A percentile compares a stretch with the other conserved stretches of the same genome.
Conservation (phyloP, 2,113 vertebrate species). For the Carollia perspicillata region DNA sequence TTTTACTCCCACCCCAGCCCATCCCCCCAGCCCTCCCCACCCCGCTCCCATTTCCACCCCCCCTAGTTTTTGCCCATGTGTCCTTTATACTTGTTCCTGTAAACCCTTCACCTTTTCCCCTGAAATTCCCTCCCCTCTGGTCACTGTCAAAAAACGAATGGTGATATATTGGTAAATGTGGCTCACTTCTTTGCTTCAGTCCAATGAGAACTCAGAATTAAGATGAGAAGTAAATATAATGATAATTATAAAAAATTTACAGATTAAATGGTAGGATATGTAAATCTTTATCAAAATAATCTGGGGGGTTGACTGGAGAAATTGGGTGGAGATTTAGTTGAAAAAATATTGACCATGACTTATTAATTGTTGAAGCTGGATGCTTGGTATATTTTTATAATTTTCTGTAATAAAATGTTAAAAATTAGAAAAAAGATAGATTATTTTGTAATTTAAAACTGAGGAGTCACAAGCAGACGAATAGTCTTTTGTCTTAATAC, state of each 20-base stretch:
- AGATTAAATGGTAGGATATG: not conserved
- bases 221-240: not conserved
- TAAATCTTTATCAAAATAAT: not conserved
- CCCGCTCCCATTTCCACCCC: too few species aligned
- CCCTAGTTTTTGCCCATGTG: too few species aligned
- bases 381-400: not conserved
- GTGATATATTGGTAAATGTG: not conserved
- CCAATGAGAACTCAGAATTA: not conserved
- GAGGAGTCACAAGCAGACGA: not conserved
- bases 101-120: too few species aligned
- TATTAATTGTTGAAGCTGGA: not conserved
- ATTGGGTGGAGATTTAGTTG: not conserved
- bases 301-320: not conserved
- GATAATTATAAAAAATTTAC: not conserved
- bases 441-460: slow-evolving; percentile 55
- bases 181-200: not conserved
- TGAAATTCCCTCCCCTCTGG: too few species aligned
- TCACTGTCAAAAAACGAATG: not conserved
- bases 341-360: not conserved
- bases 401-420: not conserved
- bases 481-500: slow-evolving; percentile 23
- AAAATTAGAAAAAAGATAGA: not conserved
- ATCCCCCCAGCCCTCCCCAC: too few species aligned
- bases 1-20: too few species aligned
- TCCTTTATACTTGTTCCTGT: too few species aligned